Evolutionary conservation across 1,140 invertebrate genomes (phyloP).

Genomic region (Leptonema lineaticorne): DNA sequence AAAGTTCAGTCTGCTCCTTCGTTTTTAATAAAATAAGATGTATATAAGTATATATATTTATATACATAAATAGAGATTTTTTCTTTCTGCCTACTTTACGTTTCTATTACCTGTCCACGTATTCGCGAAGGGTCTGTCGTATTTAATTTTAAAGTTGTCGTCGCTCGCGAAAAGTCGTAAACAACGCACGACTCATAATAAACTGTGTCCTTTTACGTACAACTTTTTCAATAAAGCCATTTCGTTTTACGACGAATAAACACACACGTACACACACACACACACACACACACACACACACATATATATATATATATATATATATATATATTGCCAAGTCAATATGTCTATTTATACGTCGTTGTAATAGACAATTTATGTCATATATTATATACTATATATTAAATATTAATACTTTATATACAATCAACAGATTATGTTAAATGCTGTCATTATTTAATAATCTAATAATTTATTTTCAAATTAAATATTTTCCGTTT

Average conservation of each 20-base stretch:
- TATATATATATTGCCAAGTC: neutral
- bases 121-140: constrained; percentile 36
- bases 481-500: too few species aligned
- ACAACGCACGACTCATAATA: constrained; percentile 31
- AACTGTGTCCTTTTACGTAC: constrained; percentile 23
- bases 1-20: constrained; percentile 33
- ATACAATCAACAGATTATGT: too few species aligned
- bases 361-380: too few species aligned
- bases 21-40: constrained; percentile 21
- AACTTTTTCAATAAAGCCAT: constrained; percentile 40
- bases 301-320: neutral
- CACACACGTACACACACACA: neutral
- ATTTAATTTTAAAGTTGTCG: constrained; percentile 41
- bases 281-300: neutral
- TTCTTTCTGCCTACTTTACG: constrained; percentile 37
- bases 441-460: too few species aligned
- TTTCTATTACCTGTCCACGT: constrained; percentile 41
- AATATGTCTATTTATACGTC: too few species aligned
- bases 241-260: constrained; percentile 15
- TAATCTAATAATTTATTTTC: too few species aligned
- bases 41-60: neutral
- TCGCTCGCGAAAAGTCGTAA: constrained; percentile 38
- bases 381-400: too few species aligned
- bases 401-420: too few species aligned
- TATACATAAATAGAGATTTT: neutral